Evolutionary conservation across 2,113 vertebrate genomes (phyloP).

Genomic region (Regulus satrapa): DNA sequence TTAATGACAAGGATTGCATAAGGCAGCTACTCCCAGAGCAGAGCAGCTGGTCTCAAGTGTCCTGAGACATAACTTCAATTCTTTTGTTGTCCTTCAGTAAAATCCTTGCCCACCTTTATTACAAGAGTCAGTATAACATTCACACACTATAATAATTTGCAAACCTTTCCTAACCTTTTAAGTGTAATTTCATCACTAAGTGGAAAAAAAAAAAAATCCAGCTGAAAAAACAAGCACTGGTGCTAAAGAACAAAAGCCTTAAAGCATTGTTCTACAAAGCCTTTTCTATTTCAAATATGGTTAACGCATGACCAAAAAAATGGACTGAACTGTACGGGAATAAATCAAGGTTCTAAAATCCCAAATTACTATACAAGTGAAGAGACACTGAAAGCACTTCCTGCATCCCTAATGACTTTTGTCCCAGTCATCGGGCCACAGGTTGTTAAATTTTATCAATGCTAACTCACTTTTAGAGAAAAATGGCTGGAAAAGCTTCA

Average conservation of each 20-base stretch:
- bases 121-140: not conserved
- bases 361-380: not conserved
- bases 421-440: not conserved
- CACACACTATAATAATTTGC: not conserved
- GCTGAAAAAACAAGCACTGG: not conserved
- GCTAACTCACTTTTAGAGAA: not conserved
- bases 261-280: not conserved
- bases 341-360: not conserved
- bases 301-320: not conserved
- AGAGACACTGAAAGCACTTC: not conserved
- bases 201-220: not conserved
- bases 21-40: not conserved
- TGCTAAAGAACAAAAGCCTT: not conserved
- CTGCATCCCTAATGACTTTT: not conserved
- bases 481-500: not conserved
- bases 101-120: not conserved
- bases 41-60: not conserved
- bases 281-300: not conserved
- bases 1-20: not conserved
- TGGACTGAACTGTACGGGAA: not conserved
- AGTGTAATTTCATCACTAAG: not conserved
- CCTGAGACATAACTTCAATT: not conserved
- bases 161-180: not conserved
- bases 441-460: not conserved
- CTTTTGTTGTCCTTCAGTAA: not conserved